Percentiles rank a stretch among this genome's conserved stretches.
Conservation (phyloP, 1,140 invertebrate genomes). For the Zaprionus ornatus region DNA sequence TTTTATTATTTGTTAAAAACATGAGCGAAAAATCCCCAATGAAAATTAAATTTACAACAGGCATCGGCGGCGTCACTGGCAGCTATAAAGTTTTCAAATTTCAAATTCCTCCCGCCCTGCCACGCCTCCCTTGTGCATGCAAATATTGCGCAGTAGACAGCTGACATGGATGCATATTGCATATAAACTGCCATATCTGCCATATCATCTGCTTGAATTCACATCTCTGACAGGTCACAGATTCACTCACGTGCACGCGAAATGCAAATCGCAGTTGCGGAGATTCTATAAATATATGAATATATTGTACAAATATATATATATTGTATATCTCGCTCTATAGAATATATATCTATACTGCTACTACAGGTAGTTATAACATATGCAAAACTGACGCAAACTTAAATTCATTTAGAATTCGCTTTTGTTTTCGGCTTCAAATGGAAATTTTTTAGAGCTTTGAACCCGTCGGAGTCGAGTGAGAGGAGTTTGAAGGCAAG, state of each 20-base stretch:
- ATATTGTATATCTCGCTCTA: too few relatives aligned
- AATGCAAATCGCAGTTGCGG: background rate
- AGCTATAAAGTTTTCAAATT: background rate
- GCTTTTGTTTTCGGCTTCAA: background rate
- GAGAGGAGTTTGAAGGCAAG: too few relatives aligned
- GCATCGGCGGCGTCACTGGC: background rate
- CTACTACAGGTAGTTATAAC: background rate
- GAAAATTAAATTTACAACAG: slow-evolving; percentile 25
- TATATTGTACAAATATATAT: background rate
- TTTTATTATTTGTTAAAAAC: slow-evolving; percentile 12
- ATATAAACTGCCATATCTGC: slow-evolving; percentile 3
- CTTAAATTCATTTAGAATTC: slow-evolving; percentile 1
- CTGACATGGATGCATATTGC: slow-evolving; percentile 3
- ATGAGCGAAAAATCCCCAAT: slow-evolving; percentile 31
- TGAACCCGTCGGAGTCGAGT: background rate
- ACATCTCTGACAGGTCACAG: slow-evolving; percentile 12
- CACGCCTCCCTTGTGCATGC: background rate
- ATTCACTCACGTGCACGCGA: slow-evolving; percentile 15
- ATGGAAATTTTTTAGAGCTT: background rate
- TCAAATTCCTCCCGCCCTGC: background rate
- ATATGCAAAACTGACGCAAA: slow-evolving; percentile 1
- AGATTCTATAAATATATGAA: slow-evolving; percentile 9
- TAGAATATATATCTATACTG: background rate
- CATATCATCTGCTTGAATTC: slow-evolving; percentile 3
- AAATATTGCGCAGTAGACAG: slow-evolving; percentile 2